Evolutionary conservation across 2,888 invertebrate species (phyloP).

Genomic region (Drosophila anomalata): DNA sequence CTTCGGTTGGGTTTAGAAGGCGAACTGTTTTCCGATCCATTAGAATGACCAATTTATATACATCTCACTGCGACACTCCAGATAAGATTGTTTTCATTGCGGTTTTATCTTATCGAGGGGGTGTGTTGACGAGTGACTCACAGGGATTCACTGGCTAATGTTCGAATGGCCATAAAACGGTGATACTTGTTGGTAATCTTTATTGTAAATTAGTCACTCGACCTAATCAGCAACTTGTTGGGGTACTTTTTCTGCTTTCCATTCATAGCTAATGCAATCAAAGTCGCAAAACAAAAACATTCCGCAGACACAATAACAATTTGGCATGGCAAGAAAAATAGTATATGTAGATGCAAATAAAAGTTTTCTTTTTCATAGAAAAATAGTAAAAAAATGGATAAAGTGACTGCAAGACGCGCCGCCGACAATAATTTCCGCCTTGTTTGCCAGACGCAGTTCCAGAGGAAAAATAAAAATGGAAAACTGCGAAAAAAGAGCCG

Average conservation of each 20-base stretch:
- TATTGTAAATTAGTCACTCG: constrained; percentile 18
- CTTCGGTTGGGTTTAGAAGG: constrained; percentile 18
- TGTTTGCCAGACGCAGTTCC: constrained; percentile 35
- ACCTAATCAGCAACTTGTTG: not conserved
- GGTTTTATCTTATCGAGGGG: constrained; percentile 55
- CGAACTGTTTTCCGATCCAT: constrained; percentile 45
- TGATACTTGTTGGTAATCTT: constrained; percentile 1
- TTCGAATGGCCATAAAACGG: constrained; percentile 20
- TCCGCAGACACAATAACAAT: constrained; percentile 27
- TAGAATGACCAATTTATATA: constrained; percentile 58
- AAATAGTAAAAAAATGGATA: not conserved
- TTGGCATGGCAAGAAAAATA: constrained; percentile 10
- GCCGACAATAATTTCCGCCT: constrained; percentile 72
- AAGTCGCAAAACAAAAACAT: constrained; percentile 27
- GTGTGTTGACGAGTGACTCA: constrained; percentile 29
- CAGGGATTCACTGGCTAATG: constrained; percentile 37
- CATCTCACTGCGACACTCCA: not conserved
- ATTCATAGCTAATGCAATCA: constrained; percentile 44
- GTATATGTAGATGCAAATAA: not conserved
- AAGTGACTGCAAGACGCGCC: constrained; percentile 53
- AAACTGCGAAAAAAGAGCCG: constrained; percentile 48
- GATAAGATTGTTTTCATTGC: constrained; percentile 29
- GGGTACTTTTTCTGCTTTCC: constrained; percentile 13
- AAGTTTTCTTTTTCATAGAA: not conserved
- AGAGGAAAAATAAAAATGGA: constrained; percentile 2